Base-by-base conservation (phyloP, 1,140 invertebrate genomes). In the Sycophila sp. region DNA sequence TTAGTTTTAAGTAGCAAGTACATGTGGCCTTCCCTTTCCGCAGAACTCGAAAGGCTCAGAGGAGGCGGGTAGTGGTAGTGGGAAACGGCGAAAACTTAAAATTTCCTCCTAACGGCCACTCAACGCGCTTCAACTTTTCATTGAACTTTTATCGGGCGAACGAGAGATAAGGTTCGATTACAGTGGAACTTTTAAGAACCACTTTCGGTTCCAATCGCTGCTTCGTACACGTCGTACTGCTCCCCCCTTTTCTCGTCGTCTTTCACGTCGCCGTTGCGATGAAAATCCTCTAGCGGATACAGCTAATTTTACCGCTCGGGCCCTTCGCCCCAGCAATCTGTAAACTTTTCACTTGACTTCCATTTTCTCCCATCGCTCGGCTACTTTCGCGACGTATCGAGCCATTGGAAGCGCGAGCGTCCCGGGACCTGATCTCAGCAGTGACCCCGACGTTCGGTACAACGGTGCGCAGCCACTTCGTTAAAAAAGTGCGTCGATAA, bases 91-190 rank as follows among this genome's bases (percentile, higher is more conserved):
- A 36, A 63, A 69, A 69, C 68, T 69, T 69, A 63, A 49, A 66
- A 66, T 60, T 69, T 66, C 42, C 45, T 45, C 62, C 62, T 73
- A 73, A 73, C 68, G 56, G 63, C 68, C 63, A 69, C 69, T 73
- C 63, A 66, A 71, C 68, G 63, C 56, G 62, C 42, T 36, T 55
- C 45, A 69, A 73, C 68, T 73, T 73, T 73, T 68, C 68, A 59
- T 70, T 63, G 56, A 73, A 73, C 63, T 73, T 73, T 73, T 73
- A 73, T 73, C 72, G 49, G 34, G 34, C 22, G 24, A 34, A 2
- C 11, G 17, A 51, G 32, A 26, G 32, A 30, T 5, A 32, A 45
- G 53, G 19, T 59, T 68, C 66, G 66, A 69, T 69, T 69, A 69
- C 67, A 62, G 58, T 36, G 36, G 45, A 69, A 69, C 56, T 69